Evolutionary conservation across 2,888 invertebrate species (phyloP).

Genomic region (Trachelus tabidus): DNA sequence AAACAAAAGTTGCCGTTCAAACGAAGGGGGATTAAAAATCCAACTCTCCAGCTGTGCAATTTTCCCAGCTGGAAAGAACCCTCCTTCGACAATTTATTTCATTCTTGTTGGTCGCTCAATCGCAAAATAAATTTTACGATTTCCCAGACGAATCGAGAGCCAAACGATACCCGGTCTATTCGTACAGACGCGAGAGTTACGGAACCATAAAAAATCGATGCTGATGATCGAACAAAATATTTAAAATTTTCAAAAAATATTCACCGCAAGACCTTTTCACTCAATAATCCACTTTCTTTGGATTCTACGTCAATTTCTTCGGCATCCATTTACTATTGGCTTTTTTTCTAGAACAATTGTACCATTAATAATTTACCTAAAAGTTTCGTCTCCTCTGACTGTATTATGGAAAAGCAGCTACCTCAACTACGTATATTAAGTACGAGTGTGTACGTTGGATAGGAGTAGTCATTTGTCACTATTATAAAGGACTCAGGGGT

Average conservation of each 20-base stretch:
- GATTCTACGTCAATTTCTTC: not conserved
- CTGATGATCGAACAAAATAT: not conserved
- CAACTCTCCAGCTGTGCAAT: not conserved
- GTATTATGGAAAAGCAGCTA: not conserved
- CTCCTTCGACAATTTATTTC: not conserved
- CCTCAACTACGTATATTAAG: not conserved
- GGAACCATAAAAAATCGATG: not conserved
- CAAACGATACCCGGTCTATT: not conserved
- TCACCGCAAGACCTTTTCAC: rapidly evolving
- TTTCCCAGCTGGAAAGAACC: not conserved
- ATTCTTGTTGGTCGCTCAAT: not conserved
- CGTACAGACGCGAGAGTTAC: not conserved
- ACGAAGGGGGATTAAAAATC: not conserved
- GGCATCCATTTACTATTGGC: too few relatives aligned
- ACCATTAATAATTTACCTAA: not conserved
- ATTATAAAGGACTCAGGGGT: slow-evolving; percentile 58
- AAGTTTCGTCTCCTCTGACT: not conserved
- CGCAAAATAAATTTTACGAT: not conserved
- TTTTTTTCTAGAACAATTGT: not conserved
- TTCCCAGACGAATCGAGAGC: not conserved
- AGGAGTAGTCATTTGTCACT: slow-evolving; percentile 53
- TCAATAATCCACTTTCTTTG: too few relatives aligned
- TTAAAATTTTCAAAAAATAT: not conserved
- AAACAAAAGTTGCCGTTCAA: not conserved
- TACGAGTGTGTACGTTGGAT: slow-evolving; percentile 13